These are phyloP conservation scores for Himalopsyche anomala DNA, from an alignment of 2,888 invertebrate genomes.

Conservation along the genomic window DNA sequence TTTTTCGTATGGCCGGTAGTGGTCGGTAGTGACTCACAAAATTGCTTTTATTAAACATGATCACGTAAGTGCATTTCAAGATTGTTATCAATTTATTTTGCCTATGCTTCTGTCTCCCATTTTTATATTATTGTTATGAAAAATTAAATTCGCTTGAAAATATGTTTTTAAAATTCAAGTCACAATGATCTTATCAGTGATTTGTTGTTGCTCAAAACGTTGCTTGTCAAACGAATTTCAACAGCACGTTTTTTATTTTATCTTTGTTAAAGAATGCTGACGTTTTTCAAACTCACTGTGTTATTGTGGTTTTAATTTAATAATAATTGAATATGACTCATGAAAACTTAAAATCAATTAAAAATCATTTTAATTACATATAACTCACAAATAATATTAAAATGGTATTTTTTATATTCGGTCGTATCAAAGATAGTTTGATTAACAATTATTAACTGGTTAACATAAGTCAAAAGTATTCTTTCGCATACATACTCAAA, in stretches of 20 bases:
- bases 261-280: too few species aligned
- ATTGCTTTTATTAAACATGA: not conserved
- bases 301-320: too few species aligned
- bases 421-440: too few species aligned
- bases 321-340: too few species aligned
- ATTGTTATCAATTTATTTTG: slow-evolving; percentile 9
- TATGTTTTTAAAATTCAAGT: not conserved
- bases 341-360: too few species aligned
- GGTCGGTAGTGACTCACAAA: not conserved
- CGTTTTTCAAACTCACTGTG: too few species aligned
- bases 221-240: not conserved
- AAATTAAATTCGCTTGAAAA: not conserved
- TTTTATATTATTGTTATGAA: not conserved
- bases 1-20: not conserved
- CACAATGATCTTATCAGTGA: not conserved
- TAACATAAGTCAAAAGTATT: too few species aligned
- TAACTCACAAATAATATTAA: too few species aligned
- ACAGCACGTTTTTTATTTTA: not conserved
- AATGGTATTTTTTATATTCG: too few species aligned
- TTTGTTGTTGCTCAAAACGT: not conserved
- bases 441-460: too few species aligned
- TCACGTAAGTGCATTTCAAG: slow-evolving; percentile 5
- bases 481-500: too few species aligned
- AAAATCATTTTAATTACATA: too few species aligned
- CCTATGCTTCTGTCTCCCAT: not conserved